phyloP scores from a whole-genome alignment of 2,888 invertebrate species.

The Acanthosepion esculentum region DNA sequence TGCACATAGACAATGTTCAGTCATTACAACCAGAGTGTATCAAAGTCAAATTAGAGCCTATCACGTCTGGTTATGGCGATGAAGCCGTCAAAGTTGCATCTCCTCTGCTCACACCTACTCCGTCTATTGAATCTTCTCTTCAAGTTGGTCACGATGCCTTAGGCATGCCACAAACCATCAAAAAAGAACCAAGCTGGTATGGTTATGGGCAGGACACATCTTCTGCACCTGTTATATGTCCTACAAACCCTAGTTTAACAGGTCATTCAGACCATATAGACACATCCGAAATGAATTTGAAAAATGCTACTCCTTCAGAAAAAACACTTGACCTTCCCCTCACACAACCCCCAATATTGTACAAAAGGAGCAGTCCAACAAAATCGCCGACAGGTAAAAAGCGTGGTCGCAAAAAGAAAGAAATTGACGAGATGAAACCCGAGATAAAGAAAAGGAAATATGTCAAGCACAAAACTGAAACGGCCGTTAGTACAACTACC shows the following conservation, averaged over 20 bases:
- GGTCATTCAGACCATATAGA: not conserved
- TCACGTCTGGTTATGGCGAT: constrained; percentile 39
- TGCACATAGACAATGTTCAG: constrained; percentile 35
- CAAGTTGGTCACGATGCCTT: not conserved
- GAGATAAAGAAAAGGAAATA: not conserved
- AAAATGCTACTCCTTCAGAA: not conserved
- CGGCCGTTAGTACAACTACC: not conserved
- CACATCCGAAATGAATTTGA: not conserved
- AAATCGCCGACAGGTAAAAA: not conserved
- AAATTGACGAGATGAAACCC: not conserved
- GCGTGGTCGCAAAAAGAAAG: not conserved
- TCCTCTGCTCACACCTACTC: not conserved
- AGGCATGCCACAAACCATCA: not conserved
- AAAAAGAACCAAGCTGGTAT: constrained; percentile 37
- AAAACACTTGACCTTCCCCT: not conserved
- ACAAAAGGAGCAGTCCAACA: not conserved
- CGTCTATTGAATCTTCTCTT: not conserved
- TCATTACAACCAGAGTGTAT: not conserved
- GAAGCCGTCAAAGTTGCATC: not conserved
- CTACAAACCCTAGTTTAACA: not conserved
- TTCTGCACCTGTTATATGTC: not conserved
- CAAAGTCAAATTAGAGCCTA: constrained; percentile 1
- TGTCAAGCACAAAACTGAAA: not conserved
- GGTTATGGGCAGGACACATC: not conserved
- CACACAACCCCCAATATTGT: not conserved